A percentile compares a stretch with the other conserved stretches of the same genome.
Conservation (phyloP, 2,113 vertebrate genomes). For the Cryptotis parvus region DNA sequence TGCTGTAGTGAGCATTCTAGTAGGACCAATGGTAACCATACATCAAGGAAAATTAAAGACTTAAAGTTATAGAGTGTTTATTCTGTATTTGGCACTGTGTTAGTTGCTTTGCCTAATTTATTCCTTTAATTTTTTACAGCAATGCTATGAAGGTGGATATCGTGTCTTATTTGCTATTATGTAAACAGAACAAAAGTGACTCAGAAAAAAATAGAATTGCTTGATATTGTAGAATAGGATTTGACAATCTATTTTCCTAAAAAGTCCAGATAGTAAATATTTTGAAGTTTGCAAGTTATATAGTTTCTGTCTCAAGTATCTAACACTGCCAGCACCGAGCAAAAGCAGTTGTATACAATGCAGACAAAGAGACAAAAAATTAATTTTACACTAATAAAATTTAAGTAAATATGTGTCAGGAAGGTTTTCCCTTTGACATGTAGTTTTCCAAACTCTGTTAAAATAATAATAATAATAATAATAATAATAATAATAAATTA, state of each 20-base stretch:
- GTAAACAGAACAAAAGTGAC: constrained; percentile 2
- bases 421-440: not conserved
- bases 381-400: constrained; percentile 37
- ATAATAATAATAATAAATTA: constrained; percentile 12
- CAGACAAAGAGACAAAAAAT: not conserved
- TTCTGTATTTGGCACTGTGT: not conserved
- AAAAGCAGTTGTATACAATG: not conserved
- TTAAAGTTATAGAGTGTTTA: not conserved
- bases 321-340: not conserved
- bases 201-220: not conserved
- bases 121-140: not conserved
- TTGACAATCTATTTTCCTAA: not conserved
- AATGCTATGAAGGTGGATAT: not conserved
- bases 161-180: not conserved
- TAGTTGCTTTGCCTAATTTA: not conserved
- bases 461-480: constrained; percentile 31
- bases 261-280: not conserved
- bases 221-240: not conserved
- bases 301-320: not conserved
- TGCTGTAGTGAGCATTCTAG: not conserved
- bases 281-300: not conserved
- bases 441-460: not conserved
- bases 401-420: constrained; percentile 9
- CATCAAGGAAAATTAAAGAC: not conserved
- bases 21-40: not conserved